Evolutionary conservation across 2,113 vertebrate species (phyloP), one percentile per base, ranked within the genome.

Genomic region (Anser cygnoides): DNA sequence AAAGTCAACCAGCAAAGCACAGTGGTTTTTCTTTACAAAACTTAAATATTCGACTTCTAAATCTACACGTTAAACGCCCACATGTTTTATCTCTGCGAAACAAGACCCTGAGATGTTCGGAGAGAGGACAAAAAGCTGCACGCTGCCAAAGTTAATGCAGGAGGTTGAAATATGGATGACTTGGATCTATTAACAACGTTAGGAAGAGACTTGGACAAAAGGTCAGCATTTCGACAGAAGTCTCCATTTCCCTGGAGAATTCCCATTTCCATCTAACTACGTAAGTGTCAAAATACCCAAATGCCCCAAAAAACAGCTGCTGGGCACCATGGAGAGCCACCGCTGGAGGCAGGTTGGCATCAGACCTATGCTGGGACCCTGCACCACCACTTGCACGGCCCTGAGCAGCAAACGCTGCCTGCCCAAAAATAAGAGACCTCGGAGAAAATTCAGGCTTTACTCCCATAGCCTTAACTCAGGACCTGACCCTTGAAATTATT

Each of bases 151-250:
- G 43, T 88, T 73, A 82, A 89, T 4, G 41, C 26, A 31, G 68
- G 79, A 90, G 52, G 65, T 7, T 93, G 84, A 91, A 93, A 92
- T 54, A 86, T 9, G 68, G 75, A 88, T 93, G 90, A 94, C 79
- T 96, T 89, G 93, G 78, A 80, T 92, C 90, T 90, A 91, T 76
- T 91, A 96, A 96, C 54, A 73, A 76, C 74, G 25, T 57, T 74
- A 84, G 31, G 77, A 91, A 87, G 28, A 84, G 44, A 77, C n/a
- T 81, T 11, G 1, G 84, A 58, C 81, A 66, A 93, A 93, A 80
- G 50, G 83, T 83, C 85, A 83, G 59, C 18, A 62, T 61, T 87
- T 85, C 52, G 35, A 92, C 39, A 84, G 87, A 23, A 96, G 50
- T 15, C 61, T 67, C 89, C 82, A 76, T 86, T 68, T 77, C 83